Percentiles rank a stretch among this genome's conserved stretches.
Conservation (phyloP, 2,888 invertebrate genomes). For the Spodoptera picta region DNA sequence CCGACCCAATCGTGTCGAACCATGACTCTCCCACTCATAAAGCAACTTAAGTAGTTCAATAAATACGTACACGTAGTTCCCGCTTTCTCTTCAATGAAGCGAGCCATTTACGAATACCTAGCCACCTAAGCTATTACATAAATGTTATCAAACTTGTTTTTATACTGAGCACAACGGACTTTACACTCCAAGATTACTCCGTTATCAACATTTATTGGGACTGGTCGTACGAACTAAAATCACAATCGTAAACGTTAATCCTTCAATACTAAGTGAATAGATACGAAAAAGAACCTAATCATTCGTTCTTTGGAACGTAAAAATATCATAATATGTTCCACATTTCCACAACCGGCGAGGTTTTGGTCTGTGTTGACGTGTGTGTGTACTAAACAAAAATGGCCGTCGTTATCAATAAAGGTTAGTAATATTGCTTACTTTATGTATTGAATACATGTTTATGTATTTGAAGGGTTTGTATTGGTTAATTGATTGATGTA, state of each 20-base stretch:
- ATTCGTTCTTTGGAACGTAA: not conserved
- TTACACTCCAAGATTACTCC: constrained; percentile 13
- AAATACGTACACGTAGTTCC: too few species aligned
- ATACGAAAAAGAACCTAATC: constrained; percentile 13
- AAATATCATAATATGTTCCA: not conserved
- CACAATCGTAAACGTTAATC: constrained; percentile 12
- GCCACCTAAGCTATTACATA: not conserved
- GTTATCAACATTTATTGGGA: constrained; percentile 24
- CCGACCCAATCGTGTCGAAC: too few species aligned
- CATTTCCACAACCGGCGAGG: constrained; percentile 31
- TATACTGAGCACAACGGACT: constrained; percentile 9
- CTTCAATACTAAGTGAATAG: constrained; percentile 4
- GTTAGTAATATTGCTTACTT: constrained; percentile 55
- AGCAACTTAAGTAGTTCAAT: too few species aligned
- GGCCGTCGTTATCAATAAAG: constrained; percentile 82
- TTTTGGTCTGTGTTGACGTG: constrained; percentile 53
- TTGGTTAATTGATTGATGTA: constrained; percentile 1
- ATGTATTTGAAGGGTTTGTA: not conserved
- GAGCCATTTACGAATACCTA: too few species aligned
- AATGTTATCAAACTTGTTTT: constrained; percentile 10
- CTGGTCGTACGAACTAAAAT: constrained; percentile 5
- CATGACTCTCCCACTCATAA: too few species aligned
- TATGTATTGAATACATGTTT: not conserved
- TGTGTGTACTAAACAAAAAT: constrained; percentile 58
- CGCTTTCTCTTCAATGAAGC: not conserved